Conservation (phyloP, 2,113 vertebrate species). For the Periophthalmodon schlosseri region DNA sequence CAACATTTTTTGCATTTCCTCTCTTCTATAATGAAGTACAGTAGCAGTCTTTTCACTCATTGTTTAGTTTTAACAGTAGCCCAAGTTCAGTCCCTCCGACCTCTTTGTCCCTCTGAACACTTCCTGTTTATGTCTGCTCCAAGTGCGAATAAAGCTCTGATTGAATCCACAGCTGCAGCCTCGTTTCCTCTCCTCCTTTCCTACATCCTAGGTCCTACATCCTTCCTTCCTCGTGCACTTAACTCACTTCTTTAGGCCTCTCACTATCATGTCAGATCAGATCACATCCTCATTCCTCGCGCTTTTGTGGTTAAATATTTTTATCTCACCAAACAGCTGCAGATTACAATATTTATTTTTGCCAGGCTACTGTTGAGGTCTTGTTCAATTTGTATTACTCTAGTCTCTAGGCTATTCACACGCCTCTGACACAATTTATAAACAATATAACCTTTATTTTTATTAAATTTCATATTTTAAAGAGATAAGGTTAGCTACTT, state of each 20-base stretch:
- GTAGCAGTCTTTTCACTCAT: neutral
- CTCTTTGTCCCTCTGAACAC: slow-evolving; percentile 43
- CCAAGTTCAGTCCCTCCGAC: slow-evolving; percentile 17
- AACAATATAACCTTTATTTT: neutral
- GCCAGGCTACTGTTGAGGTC: neutral
- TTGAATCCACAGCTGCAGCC: slow-evolving; percentile 71
- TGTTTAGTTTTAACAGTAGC: neutral
- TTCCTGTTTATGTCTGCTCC: slow-evolving; percentile 64
- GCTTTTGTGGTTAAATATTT: slow-evolving; percentile 25
- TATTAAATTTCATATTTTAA: no score
- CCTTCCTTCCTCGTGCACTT: slow-evolving; percentile 48
- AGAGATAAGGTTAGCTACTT: no score
- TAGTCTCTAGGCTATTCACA: neutral
- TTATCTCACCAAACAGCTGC: slow-evolving; percentile 10
- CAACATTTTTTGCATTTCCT: neutral
- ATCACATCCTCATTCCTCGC: slow-evolving; percentile 34
- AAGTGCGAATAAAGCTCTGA: slow-evolving; percentile 64
- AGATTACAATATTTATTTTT: slow-evolving; percentile 5
- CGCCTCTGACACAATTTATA: neutral
- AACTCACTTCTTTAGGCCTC: slow-evolving; percentile 41
- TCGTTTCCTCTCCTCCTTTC: slow-evolving; percentile 37
- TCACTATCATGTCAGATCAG: slow-evolving; percentile 21
- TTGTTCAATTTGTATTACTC: neutral
- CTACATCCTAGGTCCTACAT: slow-evolving; percentile 17
- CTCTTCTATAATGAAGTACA: neutral